These are phyloP conservation scores for Drosophila parvula DNA, from an alignment of 1,140 invertebrate genomes.

Conservation along the genomic window DNA sequence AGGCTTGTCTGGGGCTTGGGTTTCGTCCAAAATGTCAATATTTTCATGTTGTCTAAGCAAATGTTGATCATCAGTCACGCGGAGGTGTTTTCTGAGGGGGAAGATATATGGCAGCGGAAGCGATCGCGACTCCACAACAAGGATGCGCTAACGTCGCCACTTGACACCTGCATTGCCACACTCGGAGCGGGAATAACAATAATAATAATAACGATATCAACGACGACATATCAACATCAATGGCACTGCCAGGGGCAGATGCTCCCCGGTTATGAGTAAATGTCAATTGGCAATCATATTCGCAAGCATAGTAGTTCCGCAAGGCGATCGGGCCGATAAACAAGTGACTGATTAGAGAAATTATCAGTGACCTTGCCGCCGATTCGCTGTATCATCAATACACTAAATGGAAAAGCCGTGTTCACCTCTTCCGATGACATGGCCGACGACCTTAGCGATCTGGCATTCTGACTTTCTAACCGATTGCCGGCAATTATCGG, in stretches of 20 bases:
- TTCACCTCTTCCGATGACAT: conserved; percentile 30
- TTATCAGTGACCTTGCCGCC: conserved; percentile 64
- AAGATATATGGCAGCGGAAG: conserved; percentile 77
- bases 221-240: conserved; percentile 24
- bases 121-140: conserved; percentile 32
- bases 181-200: conserved; percentile 13
- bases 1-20: conserved; percentile 1
- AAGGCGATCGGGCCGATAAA: conserved; percentile 57
- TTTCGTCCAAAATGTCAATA: conserved; percentile 25
- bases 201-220: conserved; percentile 23
- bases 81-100: conserved; percentile 11
- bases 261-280: conserved; percentile 48
- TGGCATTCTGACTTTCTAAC: conserved; percentile 39
- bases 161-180: conserved; percentile 52
- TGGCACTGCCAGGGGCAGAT: conserved; percentile 47
- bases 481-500: conserved; percentile 15
- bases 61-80: conserved; percentile 39
- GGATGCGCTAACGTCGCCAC: conserved; percentile 64
- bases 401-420: conserved; percentile 66
- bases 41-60: conserved; percentile 32
- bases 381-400: conserved; percentile 43
- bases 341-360: conserved; percentile 72
- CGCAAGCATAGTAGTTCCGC: conserved; percentile 59
- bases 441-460: conserved; percentile 36
- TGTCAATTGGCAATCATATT: conserved; percentile 61